Percentiles rank a stretch among this genome's conserved stretches.
phyloP scores from a whole-genome alignment of 2,113 vertebrate genomes.

The Triplophysa siluroides region DNA sequence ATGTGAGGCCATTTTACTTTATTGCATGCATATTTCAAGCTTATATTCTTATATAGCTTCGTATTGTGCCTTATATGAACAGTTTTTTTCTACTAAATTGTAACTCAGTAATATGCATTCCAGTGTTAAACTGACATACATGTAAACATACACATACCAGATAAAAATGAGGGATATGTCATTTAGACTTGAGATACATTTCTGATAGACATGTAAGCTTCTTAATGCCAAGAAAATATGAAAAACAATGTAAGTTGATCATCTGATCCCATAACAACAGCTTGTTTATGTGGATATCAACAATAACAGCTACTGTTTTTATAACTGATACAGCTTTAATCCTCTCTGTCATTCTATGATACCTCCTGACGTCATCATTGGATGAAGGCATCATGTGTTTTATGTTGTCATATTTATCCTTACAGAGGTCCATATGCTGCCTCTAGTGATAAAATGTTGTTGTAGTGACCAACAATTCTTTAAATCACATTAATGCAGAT shows the following conservation, averaged over 20 bases:
- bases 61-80: no score
- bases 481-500: conserved; percentile 51
- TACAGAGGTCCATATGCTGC: conserved; percentile 27
- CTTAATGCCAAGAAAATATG: conserved; percentile 28
- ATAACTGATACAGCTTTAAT: conserved; percentile 46
- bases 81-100: no score
- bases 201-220: conserved; percentile 44
- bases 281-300: conserved; percentile 46
- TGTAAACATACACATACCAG: conserved; percentile 20
- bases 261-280: conserved; percentile 30
- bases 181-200: conserved; percentile 6
- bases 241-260: conserved; percentile 39
- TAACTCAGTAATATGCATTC: no score
- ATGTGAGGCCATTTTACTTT: background rate
- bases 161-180: conserved; percentile 1
- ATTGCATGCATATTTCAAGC: no score
- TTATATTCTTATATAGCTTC: no score
- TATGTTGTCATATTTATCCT: conserved; percentile 21
- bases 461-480: conserved; percentile 6
- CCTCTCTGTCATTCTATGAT: conserved; percentile 26
- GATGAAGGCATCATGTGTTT: conserved; percentile 33
- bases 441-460: conserved; percentile 15
- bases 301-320: conserved; percentile 35
- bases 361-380: background rate
- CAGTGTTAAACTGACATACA: background rate